Percentiles rank a stretch among this genome's conserved stretches.
Conservation (phyloP, 2,888 invertebrate genomes). For the Eudemis profundana region DNA sequence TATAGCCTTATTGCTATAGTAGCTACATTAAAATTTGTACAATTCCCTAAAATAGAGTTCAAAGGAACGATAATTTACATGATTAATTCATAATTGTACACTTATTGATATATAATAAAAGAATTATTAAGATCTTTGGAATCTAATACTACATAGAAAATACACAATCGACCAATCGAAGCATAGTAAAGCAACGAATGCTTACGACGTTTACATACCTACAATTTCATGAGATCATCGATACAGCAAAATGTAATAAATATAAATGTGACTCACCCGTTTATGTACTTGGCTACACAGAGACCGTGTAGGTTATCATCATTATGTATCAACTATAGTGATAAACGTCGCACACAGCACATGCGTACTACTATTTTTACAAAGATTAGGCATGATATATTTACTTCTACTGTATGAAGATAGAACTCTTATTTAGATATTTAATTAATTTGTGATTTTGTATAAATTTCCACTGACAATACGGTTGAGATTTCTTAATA, state of each 20-base stretch:
- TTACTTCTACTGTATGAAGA: neutral
- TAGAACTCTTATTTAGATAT: neutral
- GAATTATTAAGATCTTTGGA: conserved; percentile 13
- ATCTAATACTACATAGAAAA: conserved; percentile 6
- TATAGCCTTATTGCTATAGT: too few species aligned
- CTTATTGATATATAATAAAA: too few species aligned
- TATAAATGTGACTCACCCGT: conserved; percentile 85
- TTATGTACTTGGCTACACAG: conserved; percentile 75
- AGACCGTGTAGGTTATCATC: conserved; percentile 82
- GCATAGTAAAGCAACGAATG: conserved; percentile 42
- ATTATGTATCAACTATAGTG: conserved; percentile 59
- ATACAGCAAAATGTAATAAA: conserved; percentile 83
- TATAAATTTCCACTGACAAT: conserved; percentile 34
- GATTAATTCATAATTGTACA: too few species aligned
- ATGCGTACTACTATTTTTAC: conserved; percentile 60
- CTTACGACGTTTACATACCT: conserved; percentile 55
- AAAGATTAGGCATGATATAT: conserved; percentile 43
- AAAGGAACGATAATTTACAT: too few species aligned
- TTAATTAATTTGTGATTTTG: conserved; percentile 8
- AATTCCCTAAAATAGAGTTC: too few species aligned
- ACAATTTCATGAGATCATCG: conserved; percentile 81
- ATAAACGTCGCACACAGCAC: conserved; percentile 75
- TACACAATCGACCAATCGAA: conserved; percentile 18
- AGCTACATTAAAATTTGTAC: too few species aligned
- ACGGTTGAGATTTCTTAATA: conserved; percentile 50